Evolutionary conservation across 1,140 invertebrate genomes (phyloP).

Genomic region (Bombus terrestris): DNA sequence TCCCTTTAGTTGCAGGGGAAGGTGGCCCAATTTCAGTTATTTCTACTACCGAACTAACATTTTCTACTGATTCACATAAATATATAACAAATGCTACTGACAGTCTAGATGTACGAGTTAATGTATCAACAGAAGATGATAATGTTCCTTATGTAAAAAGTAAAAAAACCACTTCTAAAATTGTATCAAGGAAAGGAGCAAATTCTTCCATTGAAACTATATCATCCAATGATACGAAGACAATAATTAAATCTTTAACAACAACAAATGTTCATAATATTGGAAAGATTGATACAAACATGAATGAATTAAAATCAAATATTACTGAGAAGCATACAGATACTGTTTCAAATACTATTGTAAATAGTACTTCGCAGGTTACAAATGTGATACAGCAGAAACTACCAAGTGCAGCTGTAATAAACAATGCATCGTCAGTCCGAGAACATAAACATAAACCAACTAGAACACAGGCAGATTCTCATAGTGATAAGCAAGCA

Average conservation of each 20-base stretch:
- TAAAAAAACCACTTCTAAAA: slow-evolving; percentile 59
- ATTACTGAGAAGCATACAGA: neutral
- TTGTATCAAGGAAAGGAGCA: slow-evolving; percentile 62
- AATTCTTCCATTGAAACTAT: neutral
- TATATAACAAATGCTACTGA: neutral
- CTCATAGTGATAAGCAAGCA: slow-evolving; percentile 72
- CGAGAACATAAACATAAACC: slow-evolving; percentile 78
- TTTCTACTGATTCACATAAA: neutral
- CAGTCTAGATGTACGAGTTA: slow-evolving; percentile 7
- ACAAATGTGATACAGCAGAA: slow-evolving; percentile 3
- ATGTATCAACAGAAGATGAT: slow-evolving; percentile 39
- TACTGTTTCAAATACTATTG: neutral
- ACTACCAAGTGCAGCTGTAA: neutral
- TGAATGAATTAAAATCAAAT: slow-evolving; percentile 17
- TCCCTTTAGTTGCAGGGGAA: slow-evolving; percentile 30
- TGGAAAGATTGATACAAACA: neutral
- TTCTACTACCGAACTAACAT: neutral
- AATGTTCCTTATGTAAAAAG: slow-evolving; percentile 16
- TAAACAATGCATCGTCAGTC: slow-evolving; percentile 3
- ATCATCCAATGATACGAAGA: slow-evolving; percentile 3
- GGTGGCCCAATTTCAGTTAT: slow-evolving; percentile 49
- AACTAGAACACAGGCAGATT: slow-evolving; percentile 72
- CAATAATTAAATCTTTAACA: slow-evolving; percentile 19
- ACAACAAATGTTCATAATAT: neutral
- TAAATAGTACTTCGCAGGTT: slow-evolving; percentile 1